A percentile compares a stretch with the other conserved stretches of the same genome.
Conservation (phyloP, 2,797 vertebrate genomes). For the Gadopsis marmoratus region DNA sequence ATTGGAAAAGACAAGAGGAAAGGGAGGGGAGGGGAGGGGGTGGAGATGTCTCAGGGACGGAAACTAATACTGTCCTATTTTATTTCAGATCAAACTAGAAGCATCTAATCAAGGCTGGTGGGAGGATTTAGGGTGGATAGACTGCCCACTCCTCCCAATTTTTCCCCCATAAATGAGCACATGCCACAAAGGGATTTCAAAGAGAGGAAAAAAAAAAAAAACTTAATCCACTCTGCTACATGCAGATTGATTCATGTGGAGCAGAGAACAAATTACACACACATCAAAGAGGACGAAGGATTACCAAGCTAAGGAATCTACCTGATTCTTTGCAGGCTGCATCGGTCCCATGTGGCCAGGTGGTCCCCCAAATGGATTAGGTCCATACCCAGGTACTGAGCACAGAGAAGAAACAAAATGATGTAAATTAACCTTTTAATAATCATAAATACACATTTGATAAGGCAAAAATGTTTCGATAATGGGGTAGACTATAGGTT, state of each 20-base stretch:
- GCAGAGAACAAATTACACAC: slow-evolving; percentile 27
- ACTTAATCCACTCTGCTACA: slow-evolving; percentile 38
- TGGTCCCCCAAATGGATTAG: slow-evolving; percentile 89
- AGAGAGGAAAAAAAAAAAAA: slow-evolving; percentile 7
- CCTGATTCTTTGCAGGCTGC: slow-evolving; percentile 90
- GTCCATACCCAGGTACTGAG: slow-evolving; percentile 89
- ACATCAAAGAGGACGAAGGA: slow-evolving; percentile 4
- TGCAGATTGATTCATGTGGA: slow-evolving; percentile 28
- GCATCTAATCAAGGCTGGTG: slow-evolving; percentile 30
- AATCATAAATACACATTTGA: neutral
- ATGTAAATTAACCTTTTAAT: neutral
- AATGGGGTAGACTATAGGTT: neutral
- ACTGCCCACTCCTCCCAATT: slow-evolving; percentile 12
- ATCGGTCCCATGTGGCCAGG: slow-evolving; percentile 89
- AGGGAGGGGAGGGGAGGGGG: no score
- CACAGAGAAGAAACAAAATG: neutral
- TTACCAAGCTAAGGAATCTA: slow-evolving; percentile 59
- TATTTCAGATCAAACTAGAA: slow-evolving; percentile 31
- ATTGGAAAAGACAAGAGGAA: neutral
- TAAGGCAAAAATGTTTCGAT: neutral
- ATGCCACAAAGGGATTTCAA: slow-evolving; percentile 45
- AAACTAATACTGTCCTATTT: slow-evolving; percentile 29
- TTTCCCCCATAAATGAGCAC: slow-evolving; percentile 23
- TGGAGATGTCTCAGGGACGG: slow-evolving; percentile 26
- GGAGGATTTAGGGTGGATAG: slow-evolving; percentile 17